Evolutionary conservation across 2,797 vertebrate genomes (phyloP).

Genomic region (Leptodactylus fallax): DNA sequence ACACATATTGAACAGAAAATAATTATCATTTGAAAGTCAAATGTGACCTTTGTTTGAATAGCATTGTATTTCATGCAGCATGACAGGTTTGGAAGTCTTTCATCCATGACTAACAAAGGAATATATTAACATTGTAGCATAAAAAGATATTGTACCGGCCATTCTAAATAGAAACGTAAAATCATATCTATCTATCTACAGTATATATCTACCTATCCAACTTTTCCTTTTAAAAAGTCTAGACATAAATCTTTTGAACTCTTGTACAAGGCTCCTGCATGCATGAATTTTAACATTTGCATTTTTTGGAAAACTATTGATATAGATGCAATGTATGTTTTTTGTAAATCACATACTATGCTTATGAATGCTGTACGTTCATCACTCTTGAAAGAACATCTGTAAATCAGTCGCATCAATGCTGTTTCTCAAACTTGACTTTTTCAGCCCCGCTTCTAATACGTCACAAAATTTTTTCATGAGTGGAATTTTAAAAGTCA

Average conservation of each 20-base stretch:
- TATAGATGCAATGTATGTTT: no score
- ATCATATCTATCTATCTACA: neutral
- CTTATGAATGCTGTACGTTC: no score
- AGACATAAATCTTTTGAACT: neutral
- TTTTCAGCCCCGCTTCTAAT: no score
- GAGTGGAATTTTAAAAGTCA: no score
- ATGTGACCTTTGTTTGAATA: constrained; percentile 26
- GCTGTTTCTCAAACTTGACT: no score
- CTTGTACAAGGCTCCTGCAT: neutral
- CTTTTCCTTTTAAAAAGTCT: neutral
- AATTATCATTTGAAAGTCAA: constrained; percentile 36
- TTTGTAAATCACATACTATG: no score
- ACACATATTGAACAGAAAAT: constrained; percentile 1
- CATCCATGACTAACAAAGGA: neutral
- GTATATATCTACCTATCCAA: neutral
- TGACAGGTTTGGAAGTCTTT: constrained; percentile 45
- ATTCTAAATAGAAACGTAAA: neutral
- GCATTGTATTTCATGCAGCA: constrained; percentile 47
- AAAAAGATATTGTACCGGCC: neutral
- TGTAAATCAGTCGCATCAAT: no score
- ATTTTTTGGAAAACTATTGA: no score
- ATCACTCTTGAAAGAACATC: no score
- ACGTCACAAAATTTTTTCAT: no score
- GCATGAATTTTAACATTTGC: neutral
- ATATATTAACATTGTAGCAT: neutral